phyloP scores from a whole-genome alignment of 1,140 invertebrate genomes.

The Drosophila funebris region DNA sequence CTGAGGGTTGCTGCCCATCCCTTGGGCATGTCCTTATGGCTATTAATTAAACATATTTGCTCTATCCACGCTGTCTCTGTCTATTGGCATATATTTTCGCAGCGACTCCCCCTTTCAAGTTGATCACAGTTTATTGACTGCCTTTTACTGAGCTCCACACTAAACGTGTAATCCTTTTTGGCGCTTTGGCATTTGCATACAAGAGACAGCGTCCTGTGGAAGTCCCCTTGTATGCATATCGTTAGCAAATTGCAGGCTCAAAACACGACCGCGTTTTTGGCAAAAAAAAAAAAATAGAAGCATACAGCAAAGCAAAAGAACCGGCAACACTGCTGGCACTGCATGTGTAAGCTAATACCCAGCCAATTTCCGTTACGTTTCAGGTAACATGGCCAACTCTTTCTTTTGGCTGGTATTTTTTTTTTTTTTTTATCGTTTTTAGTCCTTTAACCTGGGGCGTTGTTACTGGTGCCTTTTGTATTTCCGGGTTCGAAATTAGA shows the following conservation, averaged over 20 bases:
- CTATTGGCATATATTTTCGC: neutral
- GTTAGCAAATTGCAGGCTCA: constrained; percentile 82
- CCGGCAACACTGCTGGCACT: neutral
- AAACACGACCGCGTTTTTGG: constrained; percentile 17
- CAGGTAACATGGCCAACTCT: constrained; percentile 20
- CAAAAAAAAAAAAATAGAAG: neutral
- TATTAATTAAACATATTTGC: constrained; percentile 77
- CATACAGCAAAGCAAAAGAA: constrained; percentile 13
- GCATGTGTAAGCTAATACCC: constrained; percentile 69
- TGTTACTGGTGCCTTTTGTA: constrained; percentile 67
- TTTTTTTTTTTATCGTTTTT: constrained; percentile 4
- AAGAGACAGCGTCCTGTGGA: constrained; percentile 5
- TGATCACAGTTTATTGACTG: constrained; percentile 71
- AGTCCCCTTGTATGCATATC: constrained; percentile 78
- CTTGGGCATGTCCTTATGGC: constrained; percentile 36
- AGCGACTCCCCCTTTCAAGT: neutral
- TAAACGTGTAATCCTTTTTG: constrained; percentile 50
- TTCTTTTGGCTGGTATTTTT: neutral
- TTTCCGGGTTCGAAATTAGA: constrained; percentile 79
- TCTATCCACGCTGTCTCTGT: neutral
- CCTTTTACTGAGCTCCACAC: constrained; percentile 11
- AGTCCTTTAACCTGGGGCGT: constrained; percentile 25
- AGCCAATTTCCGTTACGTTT: constrained; percentile 73
- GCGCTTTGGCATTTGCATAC: constrained; percentile 45
- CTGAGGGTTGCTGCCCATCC: constrained; percentile 34